Conservation (phyloP, 2,113 vertebrate genomes). For the Perca schrenkii region DNA sequence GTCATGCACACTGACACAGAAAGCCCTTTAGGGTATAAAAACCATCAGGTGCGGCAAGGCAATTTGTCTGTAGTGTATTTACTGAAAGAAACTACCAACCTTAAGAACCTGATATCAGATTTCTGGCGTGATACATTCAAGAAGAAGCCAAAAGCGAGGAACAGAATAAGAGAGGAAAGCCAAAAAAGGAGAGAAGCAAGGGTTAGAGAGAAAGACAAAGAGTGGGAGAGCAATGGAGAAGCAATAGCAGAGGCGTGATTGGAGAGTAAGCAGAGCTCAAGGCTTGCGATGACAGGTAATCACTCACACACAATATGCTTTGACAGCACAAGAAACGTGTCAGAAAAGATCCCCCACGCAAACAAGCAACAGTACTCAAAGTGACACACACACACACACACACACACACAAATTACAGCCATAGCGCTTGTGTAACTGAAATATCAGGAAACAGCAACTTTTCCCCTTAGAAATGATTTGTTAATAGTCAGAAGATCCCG, state of each 20-base stretch:
- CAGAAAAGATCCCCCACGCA: conserved; percentile 71
- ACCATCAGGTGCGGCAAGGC: conserved; percentile 2
- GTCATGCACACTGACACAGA: neutral
- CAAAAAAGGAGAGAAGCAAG: conserved; percentile 19
- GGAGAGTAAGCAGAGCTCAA: conserved; percentile 59
- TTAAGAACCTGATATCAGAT: conserved; percentile 31
- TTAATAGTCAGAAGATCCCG: conserved; percentile 46
- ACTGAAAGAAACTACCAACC: conserved; percentile 21
- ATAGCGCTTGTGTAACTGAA: conserved; percentile 4
- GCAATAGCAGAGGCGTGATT: conserved; percentile 44
- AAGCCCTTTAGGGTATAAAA: neutral
- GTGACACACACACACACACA: conserved; percentile 61
- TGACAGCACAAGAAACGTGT: conserved; percentile 78
- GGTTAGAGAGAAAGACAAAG: conserved; percentile 46
- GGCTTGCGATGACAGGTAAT: conserved; percentile 77
- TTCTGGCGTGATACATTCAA: conserved; percentile 7
- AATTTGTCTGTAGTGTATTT: neutral
- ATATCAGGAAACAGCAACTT: conserved; percentile 33
- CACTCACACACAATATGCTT: conserved; percentile 77
- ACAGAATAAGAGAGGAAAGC: neutral
- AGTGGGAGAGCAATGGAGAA: conserved; percentile 44
- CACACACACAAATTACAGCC: conserved; percentile 35
- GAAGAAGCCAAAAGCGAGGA: conserved; percentile 14
- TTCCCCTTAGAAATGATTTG: conserved; percentile 41
- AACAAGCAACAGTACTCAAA: conserved; percentile 58